These are phyloP conservation scores for Tiliacea citrago DNA, from an alignment of 2,888 invertebrate genomes.

Conservation along the genomic window DNA sequence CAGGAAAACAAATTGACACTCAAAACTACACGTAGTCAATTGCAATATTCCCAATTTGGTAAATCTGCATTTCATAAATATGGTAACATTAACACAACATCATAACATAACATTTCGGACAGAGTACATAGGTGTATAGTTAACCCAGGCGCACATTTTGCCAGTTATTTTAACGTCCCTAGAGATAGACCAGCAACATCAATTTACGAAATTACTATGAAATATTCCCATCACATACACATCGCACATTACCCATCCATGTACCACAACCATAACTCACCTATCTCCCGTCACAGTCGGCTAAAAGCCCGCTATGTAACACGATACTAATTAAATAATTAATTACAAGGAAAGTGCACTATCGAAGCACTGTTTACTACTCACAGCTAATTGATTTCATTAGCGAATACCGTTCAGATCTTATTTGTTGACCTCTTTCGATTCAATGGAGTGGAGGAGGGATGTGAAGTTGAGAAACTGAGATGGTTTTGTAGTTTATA, in stretches of 20 bases:
- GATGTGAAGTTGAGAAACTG: background rate
- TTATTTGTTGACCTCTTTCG: constrained; percentile 47
- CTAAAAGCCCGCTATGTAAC: constrained; percentile 50
- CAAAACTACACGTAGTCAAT: too few species aligned
- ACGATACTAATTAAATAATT: constrained; percentile 50
- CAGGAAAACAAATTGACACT: too few species aligned
- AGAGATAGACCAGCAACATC: too few species aligned
- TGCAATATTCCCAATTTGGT: too few species aligned
- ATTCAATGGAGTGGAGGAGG: constrained; percentile 25
- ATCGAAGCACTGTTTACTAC: constrained; percentile 38
- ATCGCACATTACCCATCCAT: background rate
- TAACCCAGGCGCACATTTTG: too few species aligned
- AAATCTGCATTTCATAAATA: too few species aligned
- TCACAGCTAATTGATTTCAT: constrained; percentile 55
- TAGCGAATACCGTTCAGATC: constrained; percentile 40
- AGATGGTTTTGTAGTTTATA: background rate
- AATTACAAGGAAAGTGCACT: constrained; percentile 39
- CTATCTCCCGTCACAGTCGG: constrained; percentile 29
- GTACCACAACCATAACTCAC: constrained; percentile 22
- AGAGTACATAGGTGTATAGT: too few species aligned
- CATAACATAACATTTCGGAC: too few species aligned
- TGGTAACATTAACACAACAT: too few species aligned
- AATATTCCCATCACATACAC: background rate
- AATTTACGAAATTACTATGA: background rate
- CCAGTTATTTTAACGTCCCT: too few species aligned